Conservation (phyloP, 1,140 invertebrate species). For the Drosophila sp. region DNA sequence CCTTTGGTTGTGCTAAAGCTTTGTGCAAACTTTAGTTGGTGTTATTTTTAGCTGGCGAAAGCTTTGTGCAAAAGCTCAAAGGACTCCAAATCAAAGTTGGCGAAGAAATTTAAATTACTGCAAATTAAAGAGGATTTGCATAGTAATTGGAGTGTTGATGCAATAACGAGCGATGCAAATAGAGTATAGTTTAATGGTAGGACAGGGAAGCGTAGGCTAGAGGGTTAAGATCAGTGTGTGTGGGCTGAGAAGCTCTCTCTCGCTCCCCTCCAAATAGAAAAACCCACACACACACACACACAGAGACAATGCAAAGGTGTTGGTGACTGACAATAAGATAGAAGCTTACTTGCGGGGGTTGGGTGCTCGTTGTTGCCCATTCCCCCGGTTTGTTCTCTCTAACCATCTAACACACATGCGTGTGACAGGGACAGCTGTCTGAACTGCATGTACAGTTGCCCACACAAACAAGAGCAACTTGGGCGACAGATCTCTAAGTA, state of each 20-base stretch:
- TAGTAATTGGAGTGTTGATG: neutral
- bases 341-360: slow-evolving; percentile 73
- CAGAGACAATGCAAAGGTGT: slow-evolving; percentile 52
- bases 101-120: slow-evolving; percentile 27
- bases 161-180: slow-evolving; percentile 53
- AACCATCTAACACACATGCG: slow-evolving; percentile 34
- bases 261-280: slow-evolving; percentile 40
- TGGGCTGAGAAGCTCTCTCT: slow-evolving; percentile 19
- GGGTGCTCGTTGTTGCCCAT: slow-evolving; percentile 32
- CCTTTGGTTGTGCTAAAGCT: slow-evolving; percentile 37
- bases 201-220: neutral
- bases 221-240: slow-evolving; percentile 48
- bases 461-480: slow-evolving; percentile 65
- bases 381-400: slow-evolving; percentile 2
- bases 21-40: slow-evolving; percentile 2
- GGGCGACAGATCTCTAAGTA: slow-evolving; percentile 80
- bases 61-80: slow-evolving; percentile 42
- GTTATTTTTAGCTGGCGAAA: slow-evolving; percentile 5
- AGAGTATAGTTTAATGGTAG: neutral
- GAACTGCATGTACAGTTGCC: slow-evolving; percentile 70
- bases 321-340: slow-evolving; percentile 48
- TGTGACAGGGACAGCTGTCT: slow-evolving; percentile 56
- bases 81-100: slow-evolving; percentile 36
- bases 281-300: slow-evolving; percentile 39
- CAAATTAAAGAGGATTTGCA: neutral